Conservation (phyloP, 2,113 vertebrate species). For the Macquaria australasica region DNA sequence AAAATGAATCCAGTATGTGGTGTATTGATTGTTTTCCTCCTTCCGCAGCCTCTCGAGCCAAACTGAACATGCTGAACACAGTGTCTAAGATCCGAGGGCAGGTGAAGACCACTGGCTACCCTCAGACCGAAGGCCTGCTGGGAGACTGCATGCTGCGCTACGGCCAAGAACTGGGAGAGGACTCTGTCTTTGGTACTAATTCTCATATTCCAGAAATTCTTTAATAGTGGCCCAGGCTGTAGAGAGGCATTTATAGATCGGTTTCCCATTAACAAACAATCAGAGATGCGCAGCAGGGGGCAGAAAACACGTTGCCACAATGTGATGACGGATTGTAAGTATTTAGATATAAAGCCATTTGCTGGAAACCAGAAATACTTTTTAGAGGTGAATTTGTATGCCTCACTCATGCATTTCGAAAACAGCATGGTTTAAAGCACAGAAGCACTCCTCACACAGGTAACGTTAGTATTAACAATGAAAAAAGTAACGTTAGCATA, state of each 20-base stretch:
- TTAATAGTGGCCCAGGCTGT: too few relatives aligned
- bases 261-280: not conserved
- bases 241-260: not conserved
- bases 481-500: too few relatives aligned
- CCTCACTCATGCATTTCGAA: not conserved
- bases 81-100: slow-evolving; percentile 96
- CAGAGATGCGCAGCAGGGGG: not conserved
- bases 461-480: too few relatives aligned
- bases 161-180: slow-evolving; percentile 92
- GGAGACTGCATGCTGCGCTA: slow-evolving; percentile 95
- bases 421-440: not conserved
- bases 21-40: not conserved
- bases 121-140: slow-evolving; percentile 93
- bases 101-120: slow-evolving; percentile 93
- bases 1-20: not conserved
- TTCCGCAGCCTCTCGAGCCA: slow-evolving; percentile 91
- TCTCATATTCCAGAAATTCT: not conserved
- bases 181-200: slow-evolving; percentile 90
- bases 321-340: not conserved
- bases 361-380: not conserved
- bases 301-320: not conserved
- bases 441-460: not conserved
- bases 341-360: not conserved
- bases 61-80: slow-evolving; percentile 94
- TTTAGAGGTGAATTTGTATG: not conserved